Evolutionary conservation across 2,888 invertebrate species (phyloP).

Genomic region (Didymodactylos carnosus): DNA sequence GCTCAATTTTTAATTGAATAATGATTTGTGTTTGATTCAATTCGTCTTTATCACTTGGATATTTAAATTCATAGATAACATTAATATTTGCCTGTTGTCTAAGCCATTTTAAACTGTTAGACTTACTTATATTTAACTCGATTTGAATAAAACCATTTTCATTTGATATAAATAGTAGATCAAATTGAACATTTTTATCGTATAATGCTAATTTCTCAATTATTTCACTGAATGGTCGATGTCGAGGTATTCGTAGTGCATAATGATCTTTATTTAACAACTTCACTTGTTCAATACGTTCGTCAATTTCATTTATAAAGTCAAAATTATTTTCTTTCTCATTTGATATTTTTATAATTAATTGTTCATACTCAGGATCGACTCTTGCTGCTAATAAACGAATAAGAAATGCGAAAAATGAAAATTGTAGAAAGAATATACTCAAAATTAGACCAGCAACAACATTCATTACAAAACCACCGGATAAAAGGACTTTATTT

Average conservation of each 20-base stretch:
- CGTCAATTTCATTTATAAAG: not conserved
- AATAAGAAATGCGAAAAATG: not conserved
- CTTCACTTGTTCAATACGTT: not conserved
- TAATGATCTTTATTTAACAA: not conserved
- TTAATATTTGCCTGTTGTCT: not conserved
- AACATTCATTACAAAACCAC: not conserved
- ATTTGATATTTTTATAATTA: not conserved
- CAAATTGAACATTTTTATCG: not conserved
- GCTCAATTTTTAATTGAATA: not conserved
- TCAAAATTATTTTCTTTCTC: not conserved
- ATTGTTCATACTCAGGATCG: not conserved
- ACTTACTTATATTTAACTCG: not conserved
- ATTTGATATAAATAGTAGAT: not conserved
- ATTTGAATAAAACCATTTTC: not conserved
- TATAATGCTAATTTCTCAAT: not conserved
- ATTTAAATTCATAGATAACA: not conserved
- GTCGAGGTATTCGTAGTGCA: not conserved
- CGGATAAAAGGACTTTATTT: not conserved
- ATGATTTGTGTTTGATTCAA: not conserved
- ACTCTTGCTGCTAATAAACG: not conserved
- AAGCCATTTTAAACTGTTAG: not conserved
- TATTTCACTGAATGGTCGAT: not conserved
- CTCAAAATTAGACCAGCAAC: not conserved
- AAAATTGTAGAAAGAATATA: not conserved
- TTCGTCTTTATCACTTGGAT: not conserved